A percentile compares a stretch with the other conserved stretches of the same genome.
Conservation (phyloP, 2,797 vertebrate genomes). For the Poecilia picta region DNA sequence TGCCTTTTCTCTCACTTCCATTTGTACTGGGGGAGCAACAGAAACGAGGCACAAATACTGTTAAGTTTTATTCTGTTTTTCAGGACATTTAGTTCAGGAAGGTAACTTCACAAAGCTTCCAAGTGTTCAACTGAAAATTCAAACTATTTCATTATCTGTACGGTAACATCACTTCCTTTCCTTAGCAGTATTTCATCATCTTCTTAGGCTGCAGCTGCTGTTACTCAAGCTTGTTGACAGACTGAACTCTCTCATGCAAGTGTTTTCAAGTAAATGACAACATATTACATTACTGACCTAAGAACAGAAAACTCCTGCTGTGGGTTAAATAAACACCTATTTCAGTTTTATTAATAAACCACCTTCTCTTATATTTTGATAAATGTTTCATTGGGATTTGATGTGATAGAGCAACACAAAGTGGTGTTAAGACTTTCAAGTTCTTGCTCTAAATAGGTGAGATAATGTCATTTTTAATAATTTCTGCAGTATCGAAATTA, state of each 20-base stretch:
- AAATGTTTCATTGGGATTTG: background rate
- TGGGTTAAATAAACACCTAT: background rate
- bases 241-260: constrained; percentile 2
- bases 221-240: constrained; percentile 4
- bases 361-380: background rate
- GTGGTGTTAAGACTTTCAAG: background rate
- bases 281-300: background rate
- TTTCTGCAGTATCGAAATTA: background rate
- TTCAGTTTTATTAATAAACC: background rate
- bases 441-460: background rate
- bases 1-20: background rate
- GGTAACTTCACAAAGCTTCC: background rate
- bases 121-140: background rate
- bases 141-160: background rate
- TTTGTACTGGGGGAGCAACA: background rate
- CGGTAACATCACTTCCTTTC: background rate
- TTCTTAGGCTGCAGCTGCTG: background rate
- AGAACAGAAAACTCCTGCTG: background rate
- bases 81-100: background rate
- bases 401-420: background rate
- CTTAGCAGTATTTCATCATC: constrained; percentile 3
- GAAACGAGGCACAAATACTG: background rate
- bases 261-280: background rate
- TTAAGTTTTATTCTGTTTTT: background rate
- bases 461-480: background rate